Evolutionary conservation across 2,113 vertebrate species (phyloP).

Genomic region (Tichodroma muraria): DNA sequence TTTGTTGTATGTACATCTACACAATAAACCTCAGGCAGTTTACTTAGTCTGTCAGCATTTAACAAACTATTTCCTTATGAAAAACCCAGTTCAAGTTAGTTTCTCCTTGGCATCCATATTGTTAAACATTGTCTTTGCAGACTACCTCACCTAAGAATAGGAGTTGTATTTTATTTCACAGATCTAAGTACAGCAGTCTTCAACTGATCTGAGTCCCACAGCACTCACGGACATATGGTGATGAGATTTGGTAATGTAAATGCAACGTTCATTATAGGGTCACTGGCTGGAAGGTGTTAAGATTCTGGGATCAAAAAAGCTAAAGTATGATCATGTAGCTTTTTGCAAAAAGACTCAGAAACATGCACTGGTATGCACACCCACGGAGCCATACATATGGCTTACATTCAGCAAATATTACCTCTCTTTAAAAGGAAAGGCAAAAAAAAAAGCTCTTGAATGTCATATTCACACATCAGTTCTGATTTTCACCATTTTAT

Average conservation of each 20-base stretch:
- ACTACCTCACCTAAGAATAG: neutral
- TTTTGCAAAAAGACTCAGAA: neutral
- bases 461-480: neutral
- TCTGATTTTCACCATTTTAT: neutral
- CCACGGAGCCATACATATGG: neutral
- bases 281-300: neutral
- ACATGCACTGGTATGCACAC: neutral
- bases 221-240: neutral
- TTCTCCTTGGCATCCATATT: neutral
- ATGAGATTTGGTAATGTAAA: neutral
- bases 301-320: slow-evolving; percentile 1
- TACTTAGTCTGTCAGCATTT: neutral
- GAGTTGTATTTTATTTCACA: neutral
- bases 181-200: neutral
- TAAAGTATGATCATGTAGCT: neutral
- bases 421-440: neutral
- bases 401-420: neutral
- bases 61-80: neutral
- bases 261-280: neutral
- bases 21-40: neutral
- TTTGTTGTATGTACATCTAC: neutral
- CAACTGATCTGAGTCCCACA: neutral
- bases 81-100: neutral
- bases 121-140: neutral
- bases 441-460: neutral